Evolutionary conservation across 2,113 vertebrate genomes (phyloP), one percentile per base, ranked within the genome.

Genomic region (Micromys minutus): DNA sequence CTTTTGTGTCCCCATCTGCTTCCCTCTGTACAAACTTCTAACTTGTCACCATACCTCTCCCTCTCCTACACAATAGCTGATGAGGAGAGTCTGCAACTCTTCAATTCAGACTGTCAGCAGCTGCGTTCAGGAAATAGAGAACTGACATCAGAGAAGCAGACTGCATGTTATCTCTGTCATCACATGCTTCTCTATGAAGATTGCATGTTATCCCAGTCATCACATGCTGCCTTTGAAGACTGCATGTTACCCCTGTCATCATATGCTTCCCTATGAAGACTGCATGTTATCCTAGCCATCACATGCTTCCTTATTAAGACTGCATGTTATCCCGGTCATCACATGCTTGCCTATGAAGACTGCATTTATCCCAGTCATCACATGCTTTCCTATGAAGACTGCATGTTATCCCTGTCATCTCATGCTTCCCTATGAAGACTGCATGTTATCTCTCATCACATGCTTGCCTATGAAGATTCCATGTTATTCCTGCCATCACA

Each of bases 91-190:
- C 93, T 87, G 50, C 74, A 26, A 74, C 69, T 92, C 97, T 98
- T 97, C 95, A 94, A 52, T 96, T 90, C 95, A 22, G 91, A 61
- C 74, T 98, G 97, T 95, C 95, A 96, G 79, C 94, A 95, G 89
- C 74, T 4, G 13, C 10, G 13, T 77, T 59, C 94, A 24, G 13
- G 13, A 96, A 95, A 39, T 34, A 36, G 83, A 97, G 39, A 7
- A 4, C 0, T 80, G 69, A 69, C 90, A 94, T 95, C 63, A 9
- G 42, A 1, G 8, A 65, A 72, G 83, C 24, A 72, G 7, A 55
- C 67, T 96, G 69, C 10, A 13, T 89, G 83, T 83, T 87, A 12
- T 97, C 95, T 19, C 26, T 92, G 94, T 74, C 67, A 5, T 74
- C 83, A 67, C 17, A 36, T 76, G 34, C 67, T 79, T 45, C 65